Base-by-base conservation (phyloP, 2,797 vertebrate genomes). In the Urophycis tenuis region DNA sequence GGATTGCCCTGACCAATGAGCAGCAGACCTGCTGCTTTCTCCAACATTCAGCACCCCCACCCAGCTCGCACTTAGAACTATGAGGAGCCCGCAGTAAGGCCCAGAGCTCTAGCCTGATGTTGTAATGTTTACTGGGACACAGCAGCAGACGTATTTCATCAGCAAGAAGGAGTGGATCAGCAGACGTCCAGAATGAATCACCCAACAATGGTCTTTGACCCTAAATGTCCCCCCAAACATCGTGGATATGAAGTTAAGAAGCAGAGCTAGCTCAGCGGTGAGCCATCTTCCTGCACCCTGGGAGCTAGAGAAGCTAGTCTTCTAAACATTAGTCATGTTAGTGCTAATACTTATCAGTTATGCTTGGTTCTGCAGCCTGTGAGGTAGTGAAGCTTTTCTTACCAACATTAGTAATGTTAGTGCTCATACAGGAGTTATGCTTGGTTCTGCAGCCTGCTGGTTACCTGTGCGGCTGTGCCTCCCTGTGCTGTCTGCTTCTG, bases 401-500 rank as follows among this genome's bases (percentile, higher is more conserved):
- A 3, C 4, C 15, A 31, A 32, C 4, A 15, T 70, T 70, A 70
- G 31, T 70, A 3, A 31, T 70, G 67, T 30, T 70, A 70, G 67
- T 70, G 29, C 12, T 31, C 14, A 31, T 32, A 70, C 31, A 31
- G 3, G 19, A 32, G 31, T 70, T 6, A 70, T 32, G 32, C 31
- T 32, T 67, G 29, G 29, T 67, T 22, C 53, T 60, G 22, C 53
- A 53, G 22, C 22, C 53, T 53, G 36, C 25, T 10, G 77, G 87
- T 90, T 92, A 92, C 91, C 91, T 93, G 84, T 29, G 76, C 78
- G 83, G 86, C 80, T 19, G 83, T 82, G 82, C 87, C 83, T 84
- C 86, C 87, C 81, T 86, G 85, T 84, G 87, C 89, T 87, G 80
- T 92, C 89, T 87, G 91, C 80, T 87, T 92, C 89, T 87, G 91